phyloP scores from a whole-genome alignment of 2,113 vertebrate genomes.

The Scomber scombrus region DNA sequence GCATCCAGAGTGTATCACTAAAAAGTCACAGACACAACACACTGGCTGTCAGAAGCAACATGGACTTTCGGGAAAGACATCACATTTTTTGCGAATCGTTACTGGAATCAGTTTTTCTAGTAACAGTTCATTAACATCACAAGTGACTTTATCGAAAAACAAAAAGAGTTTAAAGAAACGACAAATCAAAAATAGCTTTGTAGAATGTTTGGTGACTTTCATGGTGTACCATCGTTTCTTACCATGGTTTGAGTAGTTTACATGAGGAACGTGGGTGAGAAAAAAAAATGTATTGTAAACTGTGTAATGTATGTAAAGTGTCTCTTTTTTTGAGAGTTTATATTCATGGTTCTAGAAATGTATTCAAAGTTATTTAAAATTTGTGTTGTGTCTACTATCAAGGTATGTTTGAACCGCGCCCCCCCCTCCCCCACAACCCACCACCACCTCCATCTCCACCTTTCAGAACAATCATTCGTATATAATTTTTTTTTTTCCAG shows the following conservation, averaged over 20 bases:
- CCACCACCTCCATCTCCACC: slow-evolving; percentile 24
- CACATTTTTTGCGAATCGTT: neutral
- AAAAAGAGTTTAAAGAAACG: slow-evolving; percentile 54
- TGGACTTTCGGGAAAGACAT: slow-evolving; percentile 50
- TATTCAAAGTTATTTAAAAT: slow-evolving; percentile 79
- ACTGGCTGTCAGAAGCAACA: slow-evolving; percentile 37
- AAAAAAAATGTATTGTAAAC: slow-evolving; percentile 74
- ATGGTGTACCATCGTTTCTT: slow-evolving; percentile 70
- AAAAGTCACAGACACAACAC: slow-evolving; percentile 45
- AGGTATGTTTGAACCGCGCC: slow-evolving; percentile 69
- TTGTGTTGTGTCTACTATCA: slow-evolving; percentile 76
- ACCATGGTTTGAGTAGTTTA: slow-evolving; percentile 79
- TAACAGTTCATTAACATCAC: slow-evolving; percentile 53
- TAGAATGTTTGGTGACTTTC: slow-evolving; percentile 80
- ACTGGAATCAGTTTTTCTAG: slow-evolving; percentile 4
- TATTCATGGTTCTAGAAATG: slow-evolving; percentile 77
- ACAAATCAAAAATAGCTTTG: slow-evolving; percentile 79
- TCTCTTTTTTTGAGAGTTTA: slow-evolving; percentile 80
- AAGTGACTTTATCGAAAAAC: slow-evolving; percentile 68
- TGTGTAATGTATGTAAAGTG: slow-evolving; percentile 81
- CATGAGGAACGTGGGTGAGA: slow-evolving; percentile 74
- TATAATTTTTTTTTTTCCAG: slow-evolving; percentile 34
- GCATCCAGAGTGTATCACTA: slow-evolving; percentile 62
- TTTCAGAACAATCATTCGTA: slow-evolving; percentile 55
- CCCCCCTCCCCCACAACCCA: neutral